Conservation (phyloP, 2,797 vertebrate genomes). For the Dromococcyx pavoninus region DNA sequence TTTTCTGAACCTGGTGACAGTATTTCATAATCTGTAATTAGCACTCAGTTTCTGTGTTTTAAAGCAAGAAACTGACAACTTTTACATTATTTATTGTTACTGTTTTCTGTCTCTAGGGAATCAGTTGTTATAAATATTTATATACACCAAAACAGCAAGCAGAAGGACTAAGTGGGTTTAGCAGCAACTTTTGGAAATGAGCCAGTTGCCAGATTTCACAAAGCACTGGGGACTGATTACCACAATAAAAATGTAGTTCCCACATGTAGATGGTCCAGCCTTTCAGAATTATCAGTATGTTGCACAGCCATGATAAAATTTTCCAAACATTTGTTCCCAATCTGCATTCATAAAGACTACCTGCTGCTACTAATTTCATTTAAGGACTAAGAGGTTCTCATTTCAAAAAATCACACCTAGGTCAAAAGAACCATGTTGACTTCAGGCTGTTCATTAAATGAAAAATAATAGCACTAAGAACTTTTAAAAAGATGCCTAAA, state of each 20-base stretch:
- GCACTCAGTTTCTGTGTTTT: neutral
- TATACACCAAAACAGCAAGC: neutral
- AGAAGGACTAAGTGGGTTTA: neutral
- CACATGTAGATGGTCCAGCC: neutral
- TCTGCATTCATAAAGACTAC: neutral
- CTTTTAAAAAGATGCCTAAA: constrained; percentile 46
- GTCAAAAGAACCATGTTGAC: neutral
- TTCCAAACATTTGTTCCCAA: neutral
- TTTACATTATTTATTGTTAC: neutral
- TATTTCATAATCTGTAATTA: neutral
- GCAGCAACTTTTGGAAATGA: neutral
- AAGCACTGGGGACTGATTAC: neutral
- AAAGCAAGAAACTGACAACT: neutral
- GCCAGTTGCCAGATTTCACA: neutral
- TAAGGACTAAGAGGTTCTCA: neutral
- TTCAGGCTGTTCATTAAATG: constrained; percentile 56
- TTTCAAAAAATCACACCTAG: neutral
- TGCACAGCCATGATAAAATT: neutral
- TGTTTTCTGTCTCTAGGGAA: neutral
- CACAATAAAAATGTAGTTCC: neutral
- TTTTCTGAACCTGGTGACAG: neutral
- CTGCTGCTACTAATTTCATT: neutral
- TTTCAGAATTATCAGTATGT: neutral
- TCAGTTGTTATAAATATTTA: constrained; percentile 4
- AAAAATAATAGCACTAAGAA: constrained; percentile 11